Evolutionary conservation across 2,113 vertebrate genomes (phyloP).

Genomic region (Channa argus): DNA sequence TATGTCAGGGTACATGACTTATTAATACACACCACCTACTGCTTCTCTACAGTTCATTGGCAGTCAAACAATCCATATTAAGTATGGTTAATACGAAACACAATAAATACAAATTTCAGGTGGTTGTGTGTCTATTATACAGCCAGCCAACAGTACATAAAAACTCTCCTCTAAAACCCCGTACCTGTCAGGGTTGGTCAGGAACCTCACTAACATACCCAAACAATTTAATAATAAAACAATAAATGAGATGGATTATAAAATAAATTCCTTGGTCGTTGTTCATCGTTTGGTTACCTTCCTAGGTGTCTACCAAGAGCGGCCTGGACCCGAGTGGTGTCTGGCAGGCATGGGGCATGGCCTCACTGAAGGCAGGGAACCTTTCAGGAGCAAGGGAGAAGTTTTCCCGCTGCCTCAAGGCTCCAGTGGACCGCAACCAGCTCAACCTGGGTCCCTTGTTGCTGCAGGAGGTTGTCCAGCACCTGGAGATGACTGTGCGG

Average conservation of each 20-base stretch:
- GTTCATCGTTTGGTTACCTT: background rate
- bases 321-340: constrained; percentile 92
- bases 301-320: constrained; percentile 96
- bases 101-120: too few relatives aligned
- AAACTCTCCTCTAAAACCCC: too few relatives aligned
- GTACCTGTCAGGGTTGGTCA: background rate
- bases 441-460: constrained; percentile 87
- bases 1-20: too few relatives aligned
- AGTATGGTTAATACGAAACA: too few relatives aligned
- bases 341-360: constrained; percentile 98
- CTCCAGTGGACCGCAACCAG: constrained; percentile 93
- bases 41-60: too few relatives aligned
- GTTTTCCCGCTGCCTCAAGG: constrained; percentile 91
- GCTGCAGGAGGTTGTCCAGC: constrained; percentile 92
- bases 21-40: too few relatives aligned
- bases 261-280: too few relatives aligned
- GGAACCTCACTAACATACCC: background rate
- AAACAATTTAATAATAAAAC: background rate
- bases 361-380: constrained; percentile 92
- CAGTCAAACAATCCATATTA: too few relatives aligned
- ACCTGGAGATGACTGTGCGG: constrained; percentile 89
- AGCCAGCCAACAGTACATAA: too few relatives aligned
- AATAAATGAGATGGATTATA: too few relatives aligned
- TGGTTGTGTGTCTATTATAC: too few relatives aligned
- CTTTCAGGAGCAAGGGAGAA: constrained; percentile 91